phyloP scores from a whole-genome alignment of 2,888 invertebrate genomes.

The Pandemis cinnamomeana region DNA sequence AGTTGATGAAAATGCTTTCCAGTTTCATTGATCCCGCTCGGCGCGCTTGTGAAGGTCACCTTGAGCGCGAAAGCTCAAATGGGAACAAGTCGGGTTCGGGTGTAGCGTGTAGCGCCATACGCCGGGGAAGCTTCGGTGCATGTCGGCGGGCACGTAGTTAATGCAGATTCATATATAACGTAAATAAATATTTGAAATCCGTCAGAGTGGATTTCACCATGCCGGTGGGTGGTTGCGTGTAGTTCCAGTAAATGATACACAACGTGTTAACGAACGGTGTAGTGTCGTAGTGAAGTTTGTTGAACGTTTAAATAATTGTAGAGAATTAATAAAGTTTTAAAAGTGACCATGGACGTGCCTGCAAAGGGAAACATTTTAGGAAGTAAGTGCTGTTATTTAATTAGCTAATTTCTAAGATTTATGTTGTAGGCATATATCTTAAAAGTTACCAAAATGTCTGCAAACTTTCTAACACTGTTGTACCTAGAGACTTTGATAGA shows the following conservation, averaged over 20 bases:
- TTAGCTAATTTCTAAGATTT: neutral
- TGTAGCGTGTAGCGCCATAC: conserved; percentile 37
- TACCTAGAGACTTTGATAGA: too few relatives aligned
- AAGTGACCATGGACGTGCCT: conserved; percentile 79
- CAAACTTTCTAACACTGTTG: too few relatives aligned
- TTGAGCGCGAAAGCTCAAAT: conserved; percentile 77
- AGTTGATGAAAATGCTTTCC: conserved; percentile 35
- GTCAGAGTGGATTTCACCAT: conserved; percentile 50
- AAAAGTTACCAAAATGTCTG: neutral
- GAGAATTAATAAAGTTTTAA: conserved; percentile 21
- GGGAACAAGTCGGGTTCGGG: conserved; percentile 45
- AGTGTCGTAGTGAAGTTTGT: conserved; percentile 12
- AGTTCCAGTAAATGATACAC: conserved; percentile 19
- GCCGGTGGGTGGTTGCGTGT: conserved; percentile 44
- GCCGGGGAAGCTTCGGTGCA: conserved; percentile 42
- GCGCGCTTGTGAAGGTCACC: conserved; percentile 71
- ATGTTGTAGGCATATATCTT: neutral
- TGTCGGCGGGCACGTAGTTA: conserved; percentile 47
- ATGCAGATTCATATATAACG: conserved; percentile 35
- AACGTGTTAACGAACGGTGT: conserved; percentile 28
- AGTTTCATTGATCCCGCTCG: conserved; percentile 56
- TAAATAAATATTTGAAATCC: conserved; percentile 37
- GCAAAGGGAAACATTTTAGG: conserved; percentile 84
- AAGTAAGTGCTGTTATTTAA: conserved; percentile 73
- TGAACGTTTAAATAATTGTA: neutral